Evolutionary conservation across 1,140 invertebrate species (phyloP).

Genomic region (Atta texana): DNA sequence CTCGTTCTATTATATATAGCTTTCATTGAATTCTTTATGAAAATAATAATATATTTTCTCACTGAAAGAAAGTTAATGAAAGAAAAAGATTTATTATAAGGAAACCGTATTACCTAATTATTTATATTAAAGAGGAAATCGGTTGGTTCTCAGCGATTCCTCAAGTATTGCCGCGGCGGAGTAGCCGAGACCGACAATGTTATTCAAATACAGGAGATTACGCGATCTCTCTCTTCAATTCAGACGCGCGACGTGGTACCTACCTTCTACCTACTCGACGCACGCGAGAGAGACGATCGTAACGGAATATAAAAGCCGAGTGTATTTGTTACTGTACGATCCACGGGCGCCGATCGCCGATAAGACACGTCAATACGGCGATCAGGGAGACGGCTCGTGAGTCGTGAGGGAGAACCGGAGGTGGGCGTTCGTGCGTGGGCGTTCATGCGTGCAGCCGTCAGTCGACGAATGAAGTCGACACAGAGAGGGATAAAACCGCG

Average conservation of each 20-base stretch:
- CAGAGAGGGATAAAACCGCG: constrained; percentile 24
- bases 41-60: neutral
- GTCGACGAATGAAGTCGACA: constrained; percentile 45
- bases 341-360: constrained; percentile 51
- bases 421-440: constrained; percentile 51
- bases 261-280: constrained; percentile 8
- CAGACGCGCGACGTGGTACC: constrained; percentile 24
- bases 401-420: constrained; percentile 39
- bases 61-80: neutral
- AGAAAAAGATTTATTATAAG: neutral
- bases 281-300: constrained; percentile 38
- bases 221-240: constrained; percentile 41
- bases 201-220: constrained; percentile 53
- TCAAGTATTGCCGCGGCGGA: neutral
- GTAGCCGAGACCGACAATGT: constrained; percentile 37
- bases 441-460: constrained; percentile 45
- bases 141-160: constrained; percentile 5
- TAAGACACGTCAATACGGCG: constrained; percentile 63
- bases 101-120: neutral
- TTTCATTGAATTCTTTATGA: neutral
- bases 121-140: neutral
- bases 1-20: neutral
- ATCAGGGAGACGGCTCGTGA: constrained; percentile 50
- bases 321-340: constrained; percentile 59
- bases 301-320: constrained; percentile 54